A percentile compares a stretch with the other conserved stretches of the same genome.
phyloP scores from a whole-genome alignment of 2,113 vertebrate genomes.

The pig (Sus scrofa) region T2T-Sscrofa CM000814.6:136375001-136375500 shows the following conservation, averaged over 20 bases:
- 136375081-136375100: not conserved
- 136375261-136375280: not conserved
- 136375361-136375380: not conserved
- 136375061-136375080: not conserved
- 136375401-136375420: not conserved
- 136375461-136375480: no score
- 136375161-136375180: not conserved
- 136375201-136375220: not conserved
- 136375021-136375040: not conserved
- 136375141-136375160: not conserved
- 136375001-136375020: not conserved
- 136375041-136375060: not conserved
- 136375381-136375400: not conserved
- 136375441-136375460: no score
- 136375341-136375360: not conserved
- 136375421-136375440: no score
- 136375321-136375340: not conserved
- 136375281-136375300: not conserved
- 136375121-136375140: not conserved
- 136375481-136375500: no score
- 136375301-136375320: not conserved
- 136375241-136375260: not conserved
- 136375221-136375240: not conserved
- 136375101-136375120: not conserved
- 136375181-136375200: not conserved